A percentile compares a stretch with the other conserved stretches of the same genome.
Conservation (phyloP, 2,888 invertebrate genomes). For the Zhuqinia jingwanae region DNA sequence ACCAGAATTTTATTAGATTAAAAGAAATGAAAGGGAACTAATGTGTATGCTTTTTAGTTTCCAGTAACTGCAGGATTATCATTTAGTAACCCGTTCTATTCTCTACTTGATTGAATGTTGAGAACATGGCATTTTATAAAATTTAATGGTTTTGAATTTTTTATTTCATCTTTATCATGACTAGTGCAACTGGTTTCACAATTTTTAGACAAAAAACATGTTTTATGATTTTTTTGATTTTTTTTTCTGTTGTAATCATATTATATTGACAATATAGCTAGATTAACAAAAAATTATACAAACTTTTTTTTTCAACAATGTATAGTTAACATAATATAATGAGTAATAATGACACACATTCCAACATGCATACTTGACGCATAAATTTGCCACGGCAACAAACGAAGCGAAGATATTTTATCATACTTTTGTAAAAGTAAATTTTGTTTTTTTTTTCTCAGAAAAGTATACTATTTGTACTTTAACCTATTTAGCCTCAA, state of each 20-base stretch:
- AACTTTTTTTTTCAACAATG: too few species aligned
- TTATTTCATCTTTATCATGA: neutral
- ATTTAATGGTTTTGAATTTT: neutral
- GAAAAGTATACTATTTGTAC: conserved; percentile 45
- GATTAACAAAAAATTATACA: too few species aligned
- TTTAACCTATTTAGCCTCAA: conserved; percentile 1
- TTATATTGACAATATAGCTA: too few species aligned
- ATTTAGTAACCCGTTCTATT: too few species aligned
- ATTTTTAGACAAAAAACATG: neutral
- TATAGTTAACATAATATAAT: too few species aligned
- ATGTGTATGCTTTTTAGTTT: too few species aligned
- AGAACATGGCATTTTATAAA: neutral
- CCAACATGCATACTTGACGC: neutral
- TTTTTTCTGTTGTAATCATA: neutral
- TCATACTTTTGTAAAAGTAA: neutral
- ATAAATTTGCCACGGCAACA: neutral
- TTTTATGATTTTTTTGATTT: neutral
- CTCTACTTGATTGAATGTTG: too few species aligned
- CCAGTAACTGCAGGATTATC: too few species aligned
- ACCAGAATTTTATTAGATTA: too few species aligned
- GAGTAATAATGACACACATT: too few species aligned
- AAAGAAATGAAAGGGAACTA: too few species aligned
- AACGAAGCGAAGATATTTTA: neutral
- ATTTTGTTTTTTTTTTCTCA: neutral
- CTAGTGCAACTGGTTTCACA: neutral